phyloP scores from a whole-genome alignment of 2,113 vertebrate species.

The Sigmodon hispidus region DNA sequence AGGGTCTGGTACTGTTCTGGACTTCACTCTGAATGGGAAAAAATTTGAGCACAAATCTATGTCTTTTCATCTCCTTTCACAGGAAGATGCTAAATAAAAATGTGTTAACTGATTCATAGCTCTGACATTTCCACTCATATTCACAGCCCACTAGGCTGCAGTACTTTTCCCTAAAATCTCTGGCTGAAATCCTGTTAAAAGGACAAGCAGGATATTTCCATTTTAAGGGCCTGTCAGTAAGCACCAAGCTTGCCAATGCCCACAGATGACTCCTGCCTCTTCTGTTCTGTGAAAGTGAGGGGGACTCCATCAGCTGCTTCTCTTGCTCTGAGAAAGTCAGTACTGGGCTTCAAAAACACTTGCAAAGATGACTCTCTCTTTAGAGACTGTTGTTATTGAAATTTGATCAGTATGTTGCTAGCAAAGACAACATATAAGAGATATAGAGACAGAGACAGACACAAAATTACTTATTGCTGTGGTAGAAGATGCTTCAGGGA shows the following conservation, averaged over 20 bases:
- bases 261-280: slow-evolving; percentile 68
- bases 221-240: slow-evolving; percentile 73
- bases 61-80: slow-evolving; percentile 75
- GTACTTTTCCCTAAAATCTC: slow-evolving; percentile 77
- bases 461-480: not conserved
- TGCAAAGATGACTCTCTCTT: slow-evolving; percentile 33
- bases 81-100: slow-evolving; percentile 83
- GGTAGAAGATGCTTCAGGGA: not conserved
- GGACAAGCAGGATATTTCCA: slow-evolving; percentile 78
- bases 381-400: slow-evolving; percentile 17
- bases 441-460: not conserved
- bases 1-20: slow-evolving; percentile 48
- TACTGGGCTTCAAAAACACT: slow-evolving; percentile 23
- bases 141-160: slow-evolving; percentile 79
- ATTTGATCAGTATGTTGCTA: slow-evolving; percentile 5
- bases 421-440: not conserved
- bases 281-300: slow-evolving; percentile 56
- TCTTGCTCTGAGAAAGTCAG: slow-evolving; percentile 54
- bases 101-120: slow-evolving; percentile 82
- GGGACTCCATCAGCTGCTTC: slow-evolving; percentile 6
- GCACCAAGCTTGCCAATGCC: slow-evolving; percentile 63
- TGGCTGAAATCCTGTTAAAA: slow-evolving; percentile 82
- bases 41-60: slow-evolving; percentile 57
- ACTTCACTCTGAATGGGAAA: slow-evolving; percentile 36
- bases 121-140: slow-evolving; percentile 81